Conservation (phyloP, 1,140 invertebrate species). For the Teleogryllus occipitalis region DNA sequence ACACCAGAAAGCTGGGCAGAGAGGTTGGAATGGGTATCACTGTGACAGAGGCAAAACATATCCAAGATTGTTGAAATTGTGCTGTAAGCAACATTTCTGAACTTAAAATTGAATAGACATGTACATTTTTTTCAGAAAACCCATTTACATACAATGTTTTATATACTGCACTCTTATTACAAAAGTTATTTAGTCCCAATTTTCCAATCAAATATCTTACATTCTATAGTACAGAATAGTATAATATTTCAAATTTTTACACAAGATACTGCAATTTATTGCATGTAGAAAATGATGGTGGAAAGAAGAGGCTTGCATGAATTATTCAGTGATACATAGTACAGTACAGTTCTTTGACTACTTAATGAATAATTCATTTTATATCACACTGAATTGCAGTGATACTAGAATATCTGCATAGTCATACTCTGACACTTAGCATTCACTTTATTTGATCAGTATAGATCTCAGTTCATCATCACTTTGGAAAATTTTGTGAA, state of each 20-base stretch:
- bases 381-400: not conserved
- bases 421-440: not conserved
- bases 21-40: constrained; percentile 2
- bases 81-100: not conserved
- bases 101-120: not conserved
- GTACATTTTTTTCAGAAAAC: not conserved
- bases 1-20: not conserved
- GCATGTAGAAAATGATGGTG: not conserved
- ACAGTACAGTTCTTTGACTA: not conserved
- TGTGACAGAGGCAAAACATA: not conserved
- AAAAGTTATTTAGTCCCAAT: constrained; percentile 5
- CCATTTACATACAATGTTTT: not conserved
- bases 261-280: constrained; percentile 1
- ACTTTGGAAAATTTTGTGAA: not conserved
- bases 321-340: not conserved
- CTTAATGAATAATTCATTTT: not conserved
- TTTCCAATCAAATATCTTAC: not conserved
- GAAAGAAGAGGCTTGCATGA: not conserved
- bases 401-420: not conserved
- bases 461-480: not conserved
- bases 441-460: not conserved
- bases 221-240: constrained; percentile 2
- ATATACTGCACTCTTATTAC: not conserved
- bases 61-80: not conserved
- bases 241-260: constrained; percentile 2